phyloP scores from a whole-genome alignment of 2,888 invertebrate genomes.

The Aporophyla lueneburgensis region DNA sequence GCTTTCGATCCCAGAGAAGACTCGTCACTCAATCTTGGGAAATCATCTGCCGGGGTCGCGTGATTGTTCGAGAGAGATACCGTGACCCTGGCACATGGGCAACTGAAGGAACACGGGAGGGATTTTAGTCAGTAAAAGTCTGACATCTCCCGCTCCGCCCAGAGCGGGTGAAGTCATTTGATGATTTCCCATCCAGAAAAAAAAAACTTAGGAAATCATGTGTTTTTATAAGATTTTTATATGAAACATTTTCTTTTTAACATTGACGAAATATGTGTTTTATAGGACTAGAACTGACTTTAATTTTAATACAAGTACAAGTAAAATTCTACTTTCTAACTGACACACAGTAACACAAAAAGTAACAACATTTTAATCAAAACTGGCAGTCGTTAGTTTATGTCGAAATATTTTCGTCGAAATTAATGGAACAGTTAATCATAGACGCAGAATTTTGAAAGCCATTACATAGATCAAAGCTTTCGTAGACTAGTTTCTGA shows the following conservation, averaged over 20 bases:
- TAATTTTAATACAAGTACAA: background rate
- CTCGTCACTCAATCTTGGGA: slow-evolving; percentile 9
- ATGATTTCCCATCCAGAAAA: no score
- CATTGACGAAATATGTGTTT: background rate
- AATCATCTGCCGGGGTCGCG: no score
- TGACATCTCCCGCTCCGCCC: no score
- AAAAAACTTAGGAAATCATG: slow-evolving; percentile 20
- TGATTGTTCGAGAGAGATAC: no score
- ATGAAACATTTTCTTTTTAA: background rate
- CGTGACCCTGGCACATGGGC: no score
- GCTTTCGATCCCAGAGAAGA: slow-evolving; percentile 30
- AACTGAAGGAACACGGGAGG: no score
- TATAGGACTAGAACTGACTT: background rate
- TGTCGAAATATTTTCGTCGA: background rate
- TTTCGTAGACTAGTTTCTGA: background rate
- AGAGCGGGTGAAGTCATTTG: no score
- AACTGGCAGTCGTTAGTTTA: background rate
- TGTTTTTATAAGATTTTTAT: background rate
- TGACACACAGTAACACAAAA: background rate
- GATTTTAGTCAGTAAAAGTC: no score
- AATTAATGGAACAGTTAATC: background rate
- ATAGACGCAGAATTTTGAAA: background rate
- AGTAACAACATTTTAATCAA: slow-evolving; percentile 27
- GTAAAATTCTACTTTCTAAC: background rate
- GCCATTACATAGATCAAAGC: background rate